Evolutionary conservation across 2,113 vertebrate species (phyloP).

Genomic region (Bambusicola thoracicus): DNA sequence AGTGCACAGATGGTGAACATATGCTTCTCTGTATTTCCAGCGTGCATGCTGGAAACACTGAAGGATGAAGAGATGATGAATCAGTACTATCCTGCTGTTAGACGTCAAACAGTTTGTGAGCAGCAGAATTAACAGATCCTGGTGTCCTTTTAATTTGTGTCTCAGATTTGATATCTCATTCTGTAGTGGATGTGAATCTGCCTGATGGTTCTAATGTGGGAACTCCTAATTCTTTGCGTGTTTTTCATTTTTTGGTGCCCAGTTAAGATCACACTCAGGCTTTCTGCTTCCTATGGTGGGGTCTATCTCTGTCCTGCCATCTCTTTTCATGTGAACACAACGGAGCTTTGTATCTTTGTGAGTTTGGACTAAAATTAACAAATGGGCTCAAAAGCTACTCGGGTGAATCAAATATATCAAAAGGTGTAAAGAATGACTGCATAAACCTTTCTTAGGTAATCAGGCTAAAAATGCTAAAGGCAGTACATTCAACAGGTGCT

Average conservation of each 20-base stretch:
- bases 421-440: neutral
- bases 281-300: neutral
- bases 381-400: neutral
- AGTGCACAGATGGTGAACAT: neutral
- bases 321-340: neutral
- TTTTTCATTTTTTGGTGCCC: neutral
- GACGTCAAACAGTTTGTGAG: neutral
- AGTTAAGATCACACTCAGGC: neutral
- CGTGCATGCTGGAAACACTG: neutral
- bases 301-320: neutral
- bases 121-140: slow-evolving; percentile 1
- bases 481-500: neutral
- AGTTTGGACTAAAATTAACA: neutral
- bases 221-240: neutral
- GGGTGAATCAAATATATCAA: neutral
- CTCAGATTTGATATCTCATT: neutral
- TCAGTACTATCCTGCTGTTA: neutral
- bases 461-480: neutral
- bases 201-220: neutral
- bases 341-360: neutral
- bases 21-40: neutral
- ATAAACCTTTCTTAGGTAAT: neutral
- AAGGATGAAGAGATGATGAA: neutral
- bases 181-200: neutral
- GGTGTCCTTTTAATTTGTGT: neutral